Evolutionary conservation across 2,888 invertebrate species (phyloP).

Genomic region (Pheosia gnoma): DNA sequence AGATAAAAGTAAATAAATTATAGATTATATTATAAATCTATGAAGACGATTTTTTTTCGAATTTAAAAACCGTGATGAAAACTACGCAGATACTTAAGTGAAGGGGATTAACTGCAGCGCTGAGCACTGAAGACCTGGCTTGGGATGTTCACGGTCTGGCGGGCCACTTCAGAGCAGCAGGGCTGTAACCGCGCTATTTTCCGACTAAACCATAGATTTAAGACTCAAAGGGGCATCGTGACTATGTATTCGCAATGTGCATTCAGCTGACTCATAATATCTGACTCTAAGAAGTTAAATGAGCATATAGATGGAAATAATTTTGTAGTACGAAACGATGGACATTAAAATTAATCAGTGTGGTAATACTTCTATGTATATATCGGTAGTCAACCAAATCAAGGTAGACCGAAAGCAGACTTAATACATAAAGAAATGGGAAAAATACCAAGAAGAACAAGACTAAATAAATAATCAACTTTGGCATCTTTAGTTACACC

Average conservation of each 20-base stretch:
- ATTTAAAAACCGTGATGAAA: not conserved
- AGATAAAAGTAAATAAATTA: not conserved
- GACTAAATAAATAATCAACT: too few relatives aligned
- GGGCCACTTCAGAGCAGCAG: conserved; percentile 45
- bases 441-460: too few relatives aligned
- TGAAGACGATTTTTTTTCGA: too few relatives aligned
- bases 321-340: conserved; percentile 5
- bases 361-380: too few relatives aligned
- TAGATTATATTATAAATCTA: too few relatives aligned
- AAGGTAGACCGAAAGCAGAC: too few relatives aligned
- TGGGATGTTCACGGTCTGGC: conserved; percentile 39
- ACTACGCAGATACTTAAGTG: not conserved
- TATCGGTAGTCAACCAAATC: too few relatives aligned
- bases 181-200: not conserved
- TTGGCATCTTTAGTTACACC: too few relatives aligned
- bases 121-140: conserved; percentile 10
- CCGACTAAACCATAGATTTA: not conserved
- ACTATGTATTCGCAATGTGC: not conserved
- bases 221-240: not conserved
- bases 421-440: too few relatives aligned
- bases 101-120: not conserved
- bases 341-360: too few relatives aligned
- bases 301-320: conserved; percentile 18
- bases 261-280: too few relatives aligned
- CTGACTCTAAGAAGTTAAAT: conserved; percentile 13